phyloP scores from a whole-genome alignment of 2,113 vertebrate genomes.

The Pedetes capensis region DNA sequence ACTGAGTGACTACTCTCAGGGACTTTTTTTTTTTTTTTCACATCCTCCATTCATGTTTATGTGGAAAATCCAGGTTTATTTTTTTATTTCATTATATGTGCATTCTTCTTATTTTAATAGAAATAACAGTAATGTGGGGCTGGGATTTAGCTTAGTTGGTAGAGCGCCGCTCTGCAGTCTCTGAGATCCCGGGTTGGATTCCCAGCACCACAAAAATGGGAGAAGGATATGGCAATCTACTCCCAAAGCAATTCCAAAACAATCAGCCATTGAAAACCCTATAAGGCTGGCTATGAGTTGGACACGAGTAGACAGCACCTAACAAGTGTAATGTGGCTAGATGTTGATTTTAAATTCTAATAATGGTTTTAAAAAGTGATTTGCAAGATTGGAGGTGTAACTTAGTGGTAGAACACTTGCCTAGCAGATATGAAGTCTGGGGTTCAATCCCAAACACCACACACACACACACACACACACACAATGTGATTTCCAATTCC shows the following conservation, averaged over 20 bases:
- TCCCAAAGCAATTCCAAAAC: no score
- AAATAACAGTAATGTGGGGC: background rate
- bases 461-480: no score
- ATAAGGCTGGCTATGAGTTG: no score
- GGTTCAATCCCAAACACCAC: background rate
- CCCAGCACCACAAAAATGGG: no score
- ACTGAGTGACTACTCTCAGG: background rate
- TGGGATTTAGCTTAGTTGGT: no score
- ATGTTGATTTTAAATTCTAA: slow-evolving; percentile 4
- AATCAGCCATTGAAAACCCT: no score
- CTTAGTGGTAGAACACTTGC: background rate
- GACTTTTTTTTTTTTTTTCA: background rate
- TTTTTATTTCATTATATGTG: background rate
- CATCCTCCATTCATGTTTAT: background rate
- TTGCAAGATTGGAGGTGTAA: background rate
- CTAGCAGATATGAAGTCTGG: background rate
- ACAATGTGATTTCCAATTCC: background rate
- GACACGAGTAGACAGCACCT: no score
- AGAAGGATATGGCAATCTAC: no score
- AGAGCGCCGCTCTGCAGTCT: no score
- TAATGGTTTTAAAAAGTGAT: background rate
- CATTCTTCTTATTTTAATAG: background rate
- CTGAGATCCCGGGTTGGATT: no score
- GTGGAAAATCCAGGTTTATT: background rate
- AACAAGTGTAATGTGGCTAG: background rate